These are phyloP conservation scores for Conopomorpha cramerella DNA, from an alignment of 1,140 invertebrate genomes.

Conservation along the genomic window DNA sequence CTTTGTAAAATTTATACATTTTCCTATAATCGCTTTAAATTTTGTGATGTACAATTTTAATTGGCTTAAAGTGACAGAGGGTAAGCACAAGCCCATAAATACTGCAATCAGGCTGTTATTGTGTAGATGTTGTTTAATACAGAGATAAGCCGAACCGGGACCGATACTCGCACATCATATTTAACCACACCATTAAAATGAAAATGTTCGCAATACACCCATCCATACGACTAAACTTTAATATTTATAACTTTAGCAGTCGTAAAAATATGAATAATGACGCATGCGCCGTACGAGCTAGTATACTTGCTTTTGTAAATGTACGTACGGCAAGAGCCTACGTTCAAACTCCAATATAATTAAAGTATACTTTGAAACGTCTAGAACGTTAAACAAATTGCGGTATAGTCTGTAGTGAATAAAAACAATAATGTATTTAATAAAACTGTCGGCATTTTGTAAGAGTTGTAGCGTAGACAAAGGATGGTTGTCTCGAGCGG, in stretches of 20 bases:
- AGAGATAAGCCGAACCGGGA: conserved; percentile 11
- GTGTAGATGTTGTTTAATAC: background rate
- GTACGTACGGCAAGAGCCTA: background rate
- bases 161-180: conserved; percentile 41
- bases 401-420: conserved; percentile 7
- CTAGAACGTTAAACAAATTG: conserved; percentile 28
- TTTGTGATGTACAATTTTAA: conserved; percentile 29
- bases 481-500: too few relatives aligned
- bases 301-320: too few relatives aligned
- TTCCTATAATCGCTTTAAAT: conserved; percentile 42
- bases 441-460: conserved; percentile 6
- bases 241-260: conserved; percentile 56
- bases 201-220: conserved; percentile 57
- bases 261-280: conserved; percentile 60
- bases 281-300: conserved; percentile 48
- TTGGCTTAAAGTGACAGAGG: too few relatives aligned
- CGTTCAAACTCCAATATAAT: background rate
- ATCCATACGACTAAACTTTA: conserved; percentile 56
- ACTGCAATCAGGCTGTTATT: background rate
- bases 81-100: background rate
- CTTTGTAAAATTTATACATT: conserved; percentile 27
- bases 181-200: conserved; percentile 56
- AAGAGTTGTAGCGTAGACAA: too few relatives aligned
- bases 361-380: background rate
- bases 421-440: conserved; percentile 19